Percentiles rank a stretch among this genome's conserved stretches.
These are phyloP conservation scores for Chelidonichthys spinosus DNA, from an alignment of 2,797 vertebrate species.

Conservation along the genomic window DNA sequence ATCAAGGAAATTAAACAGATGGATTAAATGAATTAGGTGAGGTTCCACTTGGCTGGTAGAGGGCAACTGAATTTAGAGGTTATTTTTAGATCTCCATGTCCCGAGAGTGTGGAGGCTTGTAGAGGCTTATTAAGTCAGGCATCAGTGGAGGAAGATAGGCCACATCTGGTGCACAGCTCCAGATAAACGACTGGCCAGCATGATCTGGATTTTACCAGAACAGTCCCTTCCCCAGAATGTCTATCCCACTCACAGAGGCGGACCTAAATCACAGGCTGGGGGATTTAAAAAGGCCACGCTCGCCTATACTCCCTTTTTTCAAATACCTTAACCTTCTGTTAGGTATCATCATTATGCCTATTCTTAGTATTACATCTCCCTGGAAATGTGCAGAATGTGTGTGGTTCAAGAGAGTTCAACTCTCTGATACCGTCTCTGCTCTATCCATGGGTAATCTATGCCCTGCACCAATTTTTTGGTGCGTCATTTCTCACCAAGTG, in stretches of 20 bases:
- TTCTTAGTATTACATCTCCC: slow-evolving; percentile 53
- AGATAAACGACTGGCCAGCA: slow-evolving; percentile 39
- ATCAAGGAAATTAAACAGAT: slow-evolving; percentile 64
- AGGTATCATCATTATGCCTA: slow-evolving; percentile 56
- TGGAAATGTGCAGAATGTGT: slow-evolving; percentile 55
- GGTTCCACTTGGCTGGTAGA: slow-evolving; percentile 63
- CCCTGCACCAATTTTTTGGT: slow-evolving; percentile 52
- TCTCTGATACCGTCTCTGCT: slow-evolving; percentile 20
- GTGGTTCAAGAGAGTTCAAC: slow-evolving; percentile 49
- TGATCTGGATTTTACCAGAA: slow-evolving; percentile 46
- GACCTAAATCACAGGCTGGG: slow-evolving; percentile 50
- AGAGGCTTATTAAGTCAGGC: slow-evolving; percentile 66
- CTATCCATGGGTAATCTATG: slow-evolving; percentile 31
- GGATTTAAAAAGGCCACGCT: slow-evolving; percentile 66
- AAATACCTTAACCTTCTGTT: slow-evolving; percentile 64
- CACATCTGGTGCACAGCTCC: slow-evolving; percentile 66
- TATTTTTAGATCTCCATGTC: slow-evolving; percentile 70
- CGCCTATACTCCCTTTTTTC: slow-evolving; percentile 69
- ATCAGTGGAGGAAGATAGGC: slow-evolving; percentile 54
- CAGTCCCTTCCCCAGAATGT: slow-evolving; percentile 61
- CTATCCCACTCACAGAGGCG: slow-evolving; percentile 44
- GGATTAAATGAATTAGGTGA: slow-evolving; percentile 67
- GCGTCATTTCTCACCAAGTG: slow-evolving; percentile 51
- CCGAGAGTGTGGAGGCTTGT: slow-evolving; percentile 47
- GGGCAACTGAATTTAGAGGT: slow-evolving; percentile 62